phyloP scores from a whole-genome alignment of 64 coral and sea anemone genomes.

The Montipora foliosa region DNA sequence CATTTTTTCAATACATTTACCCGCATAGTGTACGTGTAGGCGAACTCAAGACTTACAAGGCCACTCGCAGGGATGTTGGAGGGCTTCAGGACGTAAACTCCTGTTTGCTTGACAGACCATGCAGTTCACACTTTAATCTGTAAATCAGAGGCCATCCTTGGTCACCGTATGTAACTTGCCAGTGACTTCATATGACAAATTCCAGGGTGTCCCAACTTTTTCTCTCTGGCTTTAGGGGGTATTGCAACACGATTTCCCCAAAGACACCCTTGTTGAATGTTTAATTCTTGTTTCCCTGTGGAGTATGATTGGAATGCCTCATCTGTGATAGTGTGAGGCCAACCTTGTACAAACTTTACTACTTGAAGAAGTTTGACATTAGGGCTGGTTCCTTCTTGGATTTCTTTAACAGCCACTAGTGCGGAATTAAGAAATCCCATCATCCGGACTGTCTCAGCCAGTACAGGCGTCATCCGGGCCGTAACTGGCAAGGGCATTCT shows the following conservation, averaged over 20 bases:
- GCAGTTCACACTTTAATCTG: too few species aligned
- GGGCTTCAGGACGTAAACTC: too few species aligned
- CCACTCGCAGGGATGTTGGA: too few species aligned
- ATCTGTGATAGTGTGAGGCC: neutral
- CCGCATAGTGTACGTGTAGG: too few species aligned
- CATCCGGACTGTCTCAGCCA: neutral
- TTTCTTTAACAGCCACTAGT: neutral
- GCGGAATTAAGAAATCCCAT: neutral
- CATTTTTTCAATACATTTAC: too few species aligned
- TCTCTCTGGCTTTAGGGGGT: neutral
- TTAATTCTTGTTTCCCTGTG: neutral
- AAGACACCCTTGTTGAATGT: conserved; percentile 3
- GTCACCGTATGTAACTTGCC: too few species aligned
- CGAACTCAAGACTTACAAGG: too few species aligned
- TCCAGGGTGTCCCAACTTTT: neutral
- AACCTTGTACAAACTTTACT: neutral
- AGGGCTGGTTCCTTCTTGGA: too few species aligned
- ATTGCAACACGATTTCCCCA: neutral
- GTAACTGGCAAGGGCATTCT: neutral
- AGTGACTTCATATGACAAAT: too few species aligned
- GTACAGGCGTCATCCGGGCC: too few species aligned
- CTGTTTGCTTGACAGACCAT: too few species aligned
- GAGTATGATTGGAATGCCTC: neutral
- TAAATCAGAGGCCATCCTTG: too few species aligned
- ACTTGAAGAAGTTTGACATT: neutral